phyloP scores from a whole-genome alignment of 2,888 invertebrate genomes.

The Metallyticus violacea region DNA sequence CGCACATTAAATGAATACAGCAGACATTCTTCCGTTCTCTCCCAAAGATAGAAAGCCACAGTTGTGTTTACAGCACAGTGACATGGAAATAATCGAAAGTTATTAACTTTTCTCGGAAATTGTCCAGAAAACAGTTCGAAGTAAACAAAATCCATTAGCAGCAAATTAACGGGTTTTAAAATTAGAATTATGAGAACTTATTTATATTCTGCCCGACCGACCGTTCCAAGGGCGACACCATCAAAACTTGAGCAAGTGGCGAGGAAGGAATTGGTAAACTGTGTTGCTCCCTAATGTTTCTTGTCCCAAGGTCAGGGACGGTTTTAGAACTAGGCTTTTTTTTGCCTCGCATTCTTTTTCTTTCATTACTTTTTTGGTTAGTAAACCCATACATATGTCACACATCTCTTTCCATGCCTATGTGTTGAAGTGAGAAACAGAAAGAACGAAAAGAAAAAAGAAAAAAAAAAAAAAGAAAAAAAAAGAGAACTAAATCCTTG shows the following conservation, averaged over 20 bases:
- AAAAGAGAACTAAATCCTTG: slow-evolving; percentile 33
- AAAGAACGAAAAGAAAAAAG: slow-evolving; percentile 18
- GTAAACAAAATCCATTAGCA: background rate
- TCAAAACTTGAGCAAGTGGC: background rate
- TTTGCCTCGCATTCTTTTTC: background rate
- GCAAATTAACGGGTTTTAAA: background rate
- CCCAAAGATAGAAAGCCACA: background rate
- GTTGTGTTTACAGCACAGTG: background rate
- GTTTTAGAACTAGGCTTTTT: background rate
- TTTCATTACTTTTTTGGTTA: background rate
- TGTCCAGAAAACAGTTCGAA: background rate
- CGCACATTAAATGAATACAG: background rate
- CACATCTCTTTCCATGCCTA: background rate
- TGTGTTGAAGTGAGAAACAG: background rate
- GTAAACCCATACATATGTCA: background rate
- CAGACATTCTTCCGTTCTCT: background rate
- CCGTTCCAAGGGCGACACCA: background rate
- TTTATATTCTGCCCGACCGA: background rate
- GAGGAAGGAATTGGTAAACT: too few species aligned
- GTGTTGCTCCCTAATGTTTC: background rate
- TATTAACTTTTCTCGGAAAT: background rate
- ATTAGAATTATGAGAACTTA: background rate
- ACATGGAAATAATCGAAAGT: background rate
- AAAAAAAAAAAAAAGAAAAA: slow-evolving; percentile 20
- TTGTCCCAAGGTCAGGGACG: slow-evolving; percentile 4